These are phyloP conservation scores for Meteorus sp. DNA, from an alignment of 1,140 invertebrate species.

Conservation along the genomic window DNA sequence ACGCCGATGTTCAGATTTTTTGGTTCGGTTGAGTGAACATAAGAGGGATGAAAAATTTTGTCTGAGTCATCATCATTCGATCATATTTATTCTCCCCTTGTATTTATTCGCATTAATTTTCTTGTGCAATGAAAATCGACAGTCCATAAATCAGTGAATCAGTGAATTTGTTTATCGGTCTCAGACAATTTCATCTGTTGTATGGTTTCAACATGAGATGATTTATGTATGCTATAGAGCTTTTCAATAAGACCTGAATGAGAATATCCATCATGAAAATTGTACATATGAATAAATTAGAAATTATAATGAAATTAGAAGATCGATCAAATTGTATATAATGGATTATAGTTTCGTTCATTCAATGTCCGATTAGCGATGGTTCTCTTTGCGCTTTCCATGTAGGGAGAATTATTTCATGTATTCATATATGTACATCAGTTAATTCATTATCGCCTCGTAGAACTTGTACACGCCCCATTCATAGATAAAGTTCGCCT, in stretches of 20 bases:
- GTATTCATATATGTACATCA: too few species aligned
- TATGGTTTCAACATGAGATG: background rate
- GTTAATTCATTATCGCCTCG: conserved; percentile 48
- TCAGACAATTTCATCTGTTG: background rate
- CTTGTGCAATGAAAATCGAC: conserved; percentile 4
- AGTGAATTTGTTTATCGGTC: background rate
- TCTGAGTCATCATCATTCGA: conserved; percentile 31
- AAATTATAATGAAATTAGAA: too few species aligned
- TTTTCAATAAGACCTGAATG: too few species aligned
- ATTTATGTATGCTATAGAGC: too few species aligned
- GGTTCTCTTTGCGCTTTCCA: too few species aligned
- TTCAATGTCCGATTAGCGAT: too few species aligned
- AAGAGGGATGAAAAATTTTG: conserved; percentile 36
- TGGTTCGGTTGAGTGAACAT: conserved; percentile 36
- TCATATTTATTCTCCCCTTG: too few species aligned
- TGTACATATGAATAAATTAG: too few species aligned
- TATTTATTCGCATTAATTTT: conserved; percentile 34
- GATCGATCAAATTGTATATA: too few species aligned
- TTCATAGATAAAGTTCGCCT: too few species aligned
- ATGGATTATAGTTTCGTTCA: too few species aligned
- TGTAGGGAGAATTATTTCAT: conserved; percentile 37
- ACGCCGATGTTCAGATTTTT: conserved; percentile 44
- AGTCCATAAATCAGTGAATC: background rate
- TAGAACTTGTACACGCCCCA: conserved; percentile 31
- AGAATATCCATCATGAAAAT: too few species aligned